phyloP scores from a whole-genome alignment of 2,113 vertebrate species.

The Parus major region DNA sequence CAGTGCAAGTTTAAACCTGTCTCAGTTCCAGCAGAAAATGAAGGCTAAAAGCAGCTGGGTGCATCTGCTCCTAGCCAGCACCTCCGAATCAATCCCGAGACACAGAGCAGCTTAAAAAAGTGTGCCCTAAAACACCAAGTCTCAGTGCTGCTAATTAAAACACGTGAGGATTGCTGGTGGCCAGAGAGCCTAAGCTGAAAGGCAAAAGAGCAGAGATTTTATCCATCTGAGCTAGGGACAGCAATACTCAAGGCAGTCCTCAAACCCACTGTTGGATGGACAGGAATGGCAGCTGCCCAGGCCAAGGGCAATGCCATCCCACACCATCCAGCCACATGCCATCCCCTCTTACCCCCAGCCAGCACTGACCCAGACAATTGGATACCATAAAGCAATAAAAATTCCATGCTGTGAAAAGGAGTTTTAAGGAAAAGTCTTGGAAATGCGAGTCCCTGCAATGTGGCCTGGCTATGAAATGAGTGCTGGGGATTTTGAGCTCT shows the following conservation, averaged over 20 bases:
- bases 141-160: not conserved
- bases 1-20: not conserved
- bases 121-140: not conserved
- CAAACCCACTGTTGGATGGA: not conserved
- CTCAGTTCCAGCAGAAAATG: not conserved
- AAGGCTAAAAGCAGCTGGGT: conserved; percentile 44
- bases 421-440: not conserved
- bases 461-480: not conserved
- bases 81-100: not conserved
- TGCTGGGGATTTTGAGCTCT: not conserved
- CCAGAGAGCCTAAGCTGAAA: not conserved
- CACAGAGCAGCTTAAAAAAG: not conserved
- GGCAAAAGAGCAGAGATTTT: not conserved
- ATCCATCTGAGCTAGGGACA: not conserved
- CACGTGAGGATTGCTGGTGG: not conserved
- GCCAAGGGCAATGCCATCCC: not conserved
- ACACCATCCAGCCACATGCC: fast-evolving
- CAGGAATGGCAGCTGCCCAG: not conserved
- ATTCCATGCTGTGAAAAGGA: not conserved
- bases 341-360: not conserved
- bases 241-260: not conserved
- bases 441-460: not conserved
- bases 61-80: conserved; percentile 5
- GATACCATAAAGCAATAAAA: not conserved
- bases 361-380: not conserved